These are phyloP conservation scores for Microctenopoma lineatum DNA, from an alignment of 2,797 vertebrate genomes.

Conservation along the genomic window DNA sequence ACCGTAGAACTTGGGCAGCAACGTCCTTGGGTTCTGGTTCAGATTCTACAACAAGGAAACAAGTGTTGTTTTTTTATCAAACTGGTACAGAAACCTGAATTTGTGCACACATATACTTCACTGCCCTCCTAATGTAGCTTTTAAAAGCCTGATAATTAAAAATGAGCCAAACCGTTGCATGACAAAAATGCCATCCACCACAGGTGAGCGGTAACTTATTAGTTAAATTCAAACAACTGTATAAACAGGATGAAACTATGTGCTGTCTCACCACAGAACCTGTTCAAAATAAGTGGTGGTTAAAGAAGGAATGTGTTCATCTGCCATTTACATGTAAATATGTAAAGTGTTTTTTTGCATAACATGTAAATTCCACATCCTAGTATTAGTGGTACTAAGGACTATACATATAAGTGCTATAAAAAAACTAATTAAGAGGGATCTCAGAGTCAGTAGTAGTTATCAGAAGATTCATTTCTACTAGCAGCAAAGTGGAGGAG, in stretches of 20 bases:
- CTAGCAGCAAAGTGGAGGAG: too few relatives aligned
- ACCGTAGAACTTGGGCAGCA: conserved; percentile 98
- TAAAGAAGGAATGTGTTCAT: not conserved
- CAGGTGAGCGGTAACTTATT: not conserved
- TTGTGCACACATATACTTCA: not conserved
- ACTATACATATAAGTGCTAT: too few relatives aligned
- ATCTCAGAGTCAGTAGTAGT: not conserved
- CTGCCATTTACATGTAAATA: not conserved
- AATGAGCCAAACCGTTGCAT: not conserved
- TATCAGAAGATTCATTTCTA: not conserved
- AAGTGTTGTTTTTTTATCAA: not conserved
- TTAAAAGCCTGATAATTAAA: too few relatives aligned
- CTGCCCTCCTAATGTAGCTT: too few relatives aligned
- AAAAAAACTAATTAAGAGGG: not conserved
- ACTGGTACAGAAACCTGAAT: not conserved
- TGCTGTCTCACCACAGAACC: not conserved
- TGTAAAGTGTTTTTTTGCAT: not conserved
- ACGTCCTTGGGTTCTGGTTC: conserved; percentile 95
- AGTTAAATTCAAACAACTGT: not conserved
- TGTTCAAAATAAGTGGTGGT: not conserved
- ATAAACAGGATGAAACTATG: not conserved
- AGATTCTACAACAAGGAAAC: conserved; percentile 86
- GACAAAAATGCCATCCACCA: not conserved
- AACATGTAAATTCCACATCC: not conserved
- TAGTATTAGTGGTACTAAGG: not conserved